phyloP scores from a whole-genome alignment of 2,797 vertebrate species.

The Eulemur mongoz region DNA sequence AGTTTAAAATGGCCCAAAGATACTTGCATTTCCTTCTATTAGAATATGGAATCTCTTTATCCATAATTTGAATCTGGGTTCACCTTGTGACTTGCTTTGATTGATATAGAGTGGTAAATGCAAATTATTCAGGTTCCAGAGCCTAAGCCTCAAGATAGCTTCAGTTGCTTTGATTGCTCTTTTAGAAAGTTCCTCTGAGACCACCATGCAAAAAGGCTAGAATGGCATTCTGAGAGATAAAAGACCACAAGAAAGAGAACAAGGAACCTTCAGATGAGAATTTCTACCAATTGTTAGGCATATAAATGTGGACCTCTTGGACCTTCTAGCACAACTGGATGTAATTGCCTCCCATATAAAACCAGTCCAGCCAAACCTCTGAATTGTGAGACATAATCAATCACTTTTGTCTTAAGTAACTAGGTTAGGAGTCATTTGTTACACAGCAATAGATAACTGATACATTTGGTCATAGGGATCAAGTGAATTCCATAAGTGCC shows the following conservation, averaged over 20 bases:
- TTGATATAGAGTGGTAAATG: background rate
- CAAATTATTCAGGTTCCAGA: background rate
- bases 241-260: background rate
- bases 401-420: background rate
- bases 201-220: background rate
- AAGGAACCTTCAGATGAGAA: background rate
- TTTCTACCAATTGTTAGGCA: background rate
- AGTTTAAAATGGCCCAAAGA: background rate
- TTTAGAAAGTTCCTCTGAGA: background rate
- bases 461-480: background rate
- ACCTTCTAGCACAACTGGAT: background rate
- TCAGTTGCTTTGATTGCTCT: background rate
- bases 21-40: background rate
- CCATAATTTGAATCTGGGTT: background rate
- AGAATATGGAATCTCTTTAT: background rate
- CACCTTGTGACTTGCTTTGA: background rate
- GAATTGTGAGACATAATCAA: background rate
- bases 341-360: background rate
- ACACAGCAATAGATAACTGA: background rate
- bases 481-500: background rate
- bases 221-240: background rate
- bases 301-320: fast-evolving
- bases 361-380: background rate
- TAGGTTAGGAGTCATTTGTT: background rate
- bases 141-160: background rate